Conservation (phyloP, 2,888 invertebrate species). For the Thyatira batis region DNA sequence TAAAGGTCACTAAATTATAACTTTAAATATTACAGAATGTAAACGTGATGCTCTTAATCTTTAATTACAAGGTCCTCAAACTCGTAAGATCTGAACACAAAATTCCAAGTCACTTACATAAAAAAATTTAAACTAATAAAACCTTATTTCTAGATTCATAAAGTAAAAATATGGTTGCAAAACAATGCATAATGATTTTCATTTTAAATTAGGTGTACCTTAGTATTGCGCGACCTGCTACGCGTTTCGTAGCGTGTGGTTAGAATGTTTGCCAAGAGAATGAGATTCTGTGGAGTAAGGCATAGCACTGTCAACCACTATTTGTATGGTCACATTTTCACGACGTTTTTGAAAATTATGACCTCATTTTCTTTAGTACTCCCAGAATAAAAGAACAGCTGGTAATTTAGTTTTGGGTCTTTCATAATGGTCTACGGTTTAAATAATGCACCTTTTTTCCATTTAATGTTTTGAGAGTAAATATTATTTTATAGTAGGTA, state of each 20-base stretch:
- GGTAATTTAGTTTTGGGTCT: no score
- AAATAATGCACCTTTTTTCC: no score
- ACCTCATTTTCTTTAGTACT: no score
- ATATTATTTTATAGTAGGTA: no score
- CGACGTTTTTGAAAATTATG: background rate
- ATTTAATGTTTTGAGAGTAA: background rate
- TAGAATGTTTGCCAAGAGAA: background rate
- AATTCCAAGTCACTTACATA: background rate
- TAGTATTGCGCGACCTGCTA: background rate
- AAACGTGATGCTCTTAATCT: no score
- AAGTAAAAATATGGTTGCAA: background rate
- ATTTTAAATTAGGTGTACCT: background rate
- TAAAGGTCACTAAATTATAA: no score
- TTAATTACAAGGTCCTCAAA: no score
- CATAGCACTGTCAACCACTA: background rate
- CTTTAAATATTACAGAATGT: no score
- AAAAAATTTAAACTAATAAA: background rate
- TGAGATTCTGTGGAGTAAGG: background rate
- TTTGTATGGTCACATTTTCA: background rate
- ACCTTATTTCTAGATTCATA: background rate
- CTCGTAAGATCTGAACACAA: no score
- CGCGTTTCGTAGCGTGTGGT: background rate
- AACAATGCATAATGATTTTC: background rate
- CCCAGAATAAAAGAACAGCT: no score
- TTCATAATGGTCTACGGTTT: no score